Conservation (phyloP, 2,113 vertebrate genomes). For the Plecotus auritus region DNA sequence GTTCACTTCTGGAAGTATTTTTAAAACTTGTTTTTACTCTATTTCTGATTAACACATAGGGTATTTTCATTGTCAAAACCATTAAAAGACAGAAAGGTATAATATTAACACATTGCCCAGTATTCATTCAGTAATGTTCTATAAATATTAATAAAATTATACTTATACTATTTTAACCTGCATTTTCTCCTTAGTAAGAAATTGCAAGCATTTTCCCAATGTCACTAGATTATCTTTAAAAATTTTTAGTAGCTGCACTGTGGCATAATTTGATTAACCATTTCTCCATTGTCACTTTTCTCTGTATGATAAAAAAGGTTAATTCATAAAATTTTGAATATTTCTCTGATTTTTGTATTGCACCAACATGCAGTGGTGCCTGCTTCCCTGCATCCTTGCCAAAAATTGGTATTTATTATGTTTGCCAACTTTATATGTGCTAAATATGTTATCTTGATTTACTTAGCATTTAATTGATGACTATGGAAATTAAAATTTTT, state of each 20-base stretch:
- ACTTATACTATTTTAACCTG: background rate
- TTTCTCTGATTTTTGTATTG: background rate
- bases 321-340: background rate
- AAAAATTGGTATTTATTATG: background rate
- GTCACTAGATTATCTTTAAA: background rate
- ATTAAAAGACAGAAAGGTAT: background rate
- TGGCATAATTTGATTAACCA: background rate
- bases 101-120: background rate
- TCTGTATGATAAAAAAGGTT: background rate
- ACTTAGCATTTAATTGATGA: conserved; percentile 38
- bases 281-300: background rate
- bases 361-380: background rate
- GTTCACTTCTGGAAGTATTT: background rate
- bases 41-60: background rate
- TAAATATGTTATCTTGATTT: background rate
- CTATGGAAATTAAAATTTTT: conserved; percentile 24
- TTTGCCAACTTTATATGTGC: background rate
- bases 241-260: background rate
- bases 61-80: background rate
- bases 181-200: conserved; percentile 3
- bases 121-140: background rate
- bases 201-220: background rate
- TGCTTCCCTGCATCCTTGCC: background rate
- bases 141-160: background rate
- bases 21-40: background rate